Base-by-base conservation (phyloP, 2,888 invertebrate species). In the Orthosia gracilis region DNA sequence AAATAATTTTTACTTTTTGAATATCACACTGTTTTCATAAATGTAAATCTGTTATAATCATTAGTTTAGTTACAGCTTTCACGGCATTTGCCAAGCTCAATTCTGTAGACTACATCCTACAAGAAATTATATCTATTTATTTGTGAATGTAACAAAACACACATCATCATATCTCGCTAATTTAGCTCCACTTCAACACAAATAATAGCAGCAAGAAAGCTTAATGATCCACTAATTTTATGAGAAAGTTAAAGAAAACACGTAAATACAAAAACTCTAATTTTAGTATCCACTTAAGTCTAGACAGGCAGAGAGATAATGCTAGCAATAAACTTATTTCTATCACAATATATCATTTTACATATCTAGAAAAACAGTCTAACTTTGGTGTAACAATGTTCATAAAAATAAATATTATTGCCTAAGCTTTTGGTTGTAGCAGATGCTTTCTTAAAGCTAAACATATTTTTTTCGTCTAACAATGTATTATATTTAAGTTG, bases 311-410 rank as follows among this genome's bases (percentile, higher is more conserved):
- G 4, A 54, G 13, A 72, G 55, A 80, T 83, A 79, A 70, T 69
- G 67, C 26, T 57, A 67, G 76, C 57, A 80, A 80, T 84, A 82
- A 71, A 80, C 54, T 67, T 80, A 76, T 61, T 63, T 69, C 58
- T 63, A 52, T 54, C 50, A 45, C 68, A 11, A 52, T 63, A 70
- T 66, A 73, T 76, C 57, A 64, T 63, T 54, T 45, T 63, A 57
- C 58, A 49, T 72, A 23, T 23, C 2, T 23, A 23, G 23, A 15
- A 23, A 23, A 55, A 55, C 23, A 55, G 31, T 31, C 31, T 31
- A 9, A 9, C 23, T 45, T 70, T 58, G 21, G 54, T 70, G 26
- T 47, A 68, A 62, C 12, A 62, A 50, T 45, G 59, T 52, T 63
- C 40, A 75, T 67, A 76, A 80, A 76, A 80, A 80, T 23, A 63